Conservation (phyloP, 2,113 vertebrate genomes). For the Pterocles orientalis region DNA sequence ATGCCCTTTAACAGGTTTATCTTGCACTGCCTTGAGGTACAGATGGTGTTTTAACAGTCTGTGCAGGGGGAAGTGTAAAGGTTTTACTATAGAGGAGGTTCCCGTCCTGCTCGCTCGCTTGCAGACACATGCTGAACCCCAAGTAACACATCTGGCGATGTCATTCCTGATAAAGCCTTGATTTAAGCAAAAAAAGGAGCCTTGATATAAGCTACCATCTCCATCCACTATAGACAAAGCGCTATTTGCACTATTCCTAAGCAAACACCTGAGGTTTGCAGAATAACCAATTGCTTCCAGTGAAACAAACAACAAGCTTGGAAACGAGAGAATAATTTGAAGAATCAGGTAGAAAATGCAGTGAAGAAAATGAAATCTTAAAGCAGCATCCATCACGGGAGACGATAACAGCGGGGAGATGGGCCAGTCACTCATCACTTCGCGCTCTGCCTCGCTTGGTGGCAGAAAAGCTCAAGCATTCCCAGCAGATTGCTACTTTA, state of each 20-base stretch:
- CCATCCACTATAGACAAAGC: not conserved
- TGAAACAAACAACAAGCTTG: not conserved
- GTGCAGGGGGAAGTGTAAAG: not conserved
- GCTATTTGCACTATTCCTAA: not conserved
- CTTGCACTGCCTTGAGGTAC: not conserved
- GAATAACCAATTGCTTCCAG: not conserved
- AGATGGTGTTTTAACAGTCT: not conserved
- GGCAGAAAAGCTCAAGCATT: not conserved
- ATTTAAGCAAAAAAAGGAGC: not conserved
- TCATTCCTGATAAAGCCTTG: not conserved
- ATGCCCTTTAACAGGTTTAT: not conserved
- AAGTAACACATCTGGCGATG: no score
- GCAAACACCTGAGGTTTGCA: not conserved
- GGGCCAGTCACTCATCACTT: not conserved
- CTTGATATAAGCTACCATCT: not conserved
- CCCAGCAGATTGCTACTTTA: not conserved
- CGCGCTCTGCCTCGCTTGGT: not conserved
- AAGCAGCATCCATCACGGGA: not conserved
- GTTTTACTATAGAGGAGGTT: not conserved
- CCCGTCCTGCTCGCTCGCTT: rapidly evolving
- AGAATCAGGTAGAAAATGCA: not conserved
- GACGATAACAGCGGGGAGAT: not conserved
- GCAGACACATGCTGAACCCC: not conserved
- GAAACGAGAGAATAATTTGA: not conserved
- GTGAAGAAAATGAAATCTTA: not conserved